Percentiles rank a stretch among this genome's conserved stretches.
These are phyloP conservation scores for Mastigias papua DNA, from an alignment of 30 jellyfish, hydroid and myxozoan genomes.

Conservation along the genomic window DNA sequence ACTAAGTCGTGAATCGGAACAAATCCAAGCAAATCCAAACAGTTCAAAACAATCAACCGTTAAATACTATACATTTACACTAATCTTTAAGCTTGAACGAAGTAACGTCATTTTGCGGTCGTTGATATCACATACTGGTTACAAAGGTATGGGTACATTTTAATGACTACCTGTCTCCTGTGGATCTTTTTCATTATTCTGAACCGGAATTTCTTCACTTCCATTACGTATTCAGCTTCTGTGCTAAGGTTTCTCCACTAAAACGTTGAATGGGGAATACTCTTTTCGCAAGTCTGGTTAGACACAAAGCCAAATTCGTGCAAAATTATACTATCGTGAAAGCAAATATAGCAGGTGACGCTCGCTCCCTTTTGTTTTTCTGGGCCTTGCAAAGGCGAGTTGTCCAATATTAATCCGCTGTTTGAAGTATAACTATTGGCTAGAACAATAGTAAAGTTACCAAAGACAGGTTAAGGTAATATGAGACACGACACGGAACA, in stretches of 20 bases:
- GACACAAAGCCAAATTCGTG: constrained; percentile 40
- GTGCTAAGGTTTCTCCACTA: not conserved
- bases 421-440: not conserved
- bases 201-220: constrained; percentile 13
- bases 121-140: too few species aligned
- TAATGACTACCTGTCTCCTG: not conserved
- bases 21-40: too few species aligned
- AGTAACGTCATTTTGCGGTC: too few species aligned
- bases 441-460: not conserved
- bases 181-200: not conserved
- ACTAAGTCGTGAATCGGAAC: too few species aligned
- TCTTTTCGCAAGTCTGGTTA: not conserved
- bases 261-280: not conserved
- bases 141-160: not conserved
- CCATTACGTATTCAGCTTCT: not conserved
- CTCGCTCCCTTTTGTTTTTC: constrained; percentile 12
- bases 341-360: constrained; percentile 55
- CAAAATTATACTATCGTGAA: not conserved
- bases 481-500: constrained; percentile 8
- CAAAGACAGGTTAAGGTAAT: not conserved
- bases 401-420: not conserved
- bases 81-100: too few species aligned
- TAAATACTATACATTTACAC: too few species aligned
- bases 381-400: not conserved
- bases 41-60: too few species aligned